These are phyloP conservation scores for Vulpes lagopus DNA, from an alignment of 2,113 vertebrate genomes.

Conservation along the genomic window DNA sequence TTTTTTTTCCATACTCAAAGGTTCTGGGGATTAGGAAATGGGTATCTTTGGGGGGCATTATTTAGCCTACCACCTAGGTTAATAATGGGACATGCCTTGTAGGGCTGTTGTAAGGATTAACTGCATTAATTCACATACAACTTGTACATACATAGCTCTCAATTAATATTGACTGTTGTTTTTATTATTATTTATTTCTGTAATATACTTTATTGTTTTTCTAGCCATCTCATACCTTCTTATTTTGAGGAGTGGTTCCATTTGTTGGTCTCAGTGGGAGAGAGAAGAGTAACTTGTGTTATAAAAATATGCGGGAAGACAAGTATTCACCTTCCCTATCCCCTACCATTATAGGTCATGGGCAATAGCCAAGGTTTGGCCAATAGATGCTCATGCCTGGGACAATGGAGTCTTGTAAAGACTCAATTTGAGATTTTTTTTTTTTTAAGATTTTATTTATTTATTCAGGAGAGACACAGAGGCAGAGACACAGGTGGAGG, in stretches of 20 bases:
- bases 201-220: neutral
- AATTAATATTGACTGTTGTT: neutral
- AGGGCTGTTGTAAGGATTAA: neutral
- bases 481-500: too few relatives aligned
- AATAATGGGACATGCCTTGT: neutral
- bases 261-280: neutral
- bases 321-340: neutral
- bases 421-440: neutral
- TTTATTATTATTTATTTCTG: neutral
- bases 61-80: neutral
- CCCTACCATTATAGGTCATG: neutral
- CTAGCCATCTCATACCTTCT: neutral
- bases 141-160: neutral
- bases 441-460: too few relatives aligned
- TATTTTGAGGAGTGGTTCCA: neutral
- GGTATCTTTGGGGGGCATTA: neutral
- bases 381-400: neutral
- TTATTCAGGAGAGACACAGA: too few relatives aligned
- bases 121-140: neutral
- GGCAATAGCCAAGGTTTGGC: neutral
- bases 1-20: neutral
- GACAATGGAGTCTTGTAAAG: neutral
- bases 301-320: neutral
- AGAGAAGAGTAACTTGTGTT: neutral
- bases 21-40: neutral